Percentiles rank a stretch among this genome's conserved stretches.
phyloP scores from a whole-genome alignment of 2,113 vertebrate species.

The Solea solea region DNA sequence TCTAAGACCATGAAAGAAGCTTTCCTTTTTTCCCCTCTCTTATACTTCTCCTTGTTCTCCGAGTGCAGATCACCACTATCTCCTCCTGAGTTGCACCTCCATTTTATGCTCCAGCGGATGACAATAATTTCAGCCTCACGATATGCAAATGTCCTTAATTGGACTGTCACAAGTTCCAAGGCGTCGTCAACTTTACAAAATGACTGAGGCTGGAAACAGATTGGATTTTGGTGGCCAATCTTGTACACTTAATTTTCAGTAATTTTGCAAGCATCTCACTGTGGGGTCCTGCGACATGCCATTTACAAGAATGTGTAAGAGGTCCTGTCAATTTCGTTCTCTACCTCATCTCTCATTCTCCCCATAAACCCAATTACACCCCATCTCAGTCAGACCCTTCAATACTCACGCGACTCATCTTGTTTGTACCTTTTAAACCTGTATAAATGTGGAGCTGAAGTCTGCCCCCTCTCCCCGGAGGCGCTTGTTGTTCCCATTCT shows the following conservation, averaged over 20 bases:
- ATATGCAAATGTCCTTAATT: constrained; percentile 81
- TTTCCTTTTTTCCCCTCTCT: background rate
- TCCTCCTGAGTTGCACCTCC: constrained; percentile 54
- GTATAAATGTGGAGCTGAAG: constrained; percentile 25
- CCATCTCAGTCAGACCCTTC: constrained; percentile 34
- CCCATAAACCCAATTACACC: constrained; percentile 40
- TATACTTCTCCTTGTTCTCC: constrained; percentile 5
- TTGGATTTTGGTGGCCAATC: constrained; percentile 74
- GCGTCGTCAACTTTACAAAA: constrained; percentile 70
- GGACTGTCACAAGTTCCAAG: constrained; percentile 76
- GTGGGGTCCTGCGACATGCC: constrained; percentile 42
- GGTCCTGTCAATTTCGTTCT: constrained; percentile 31
- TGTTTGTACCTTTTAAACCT: constrained; percentile 54
- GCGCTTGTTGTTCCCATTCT: constrained; percentile 51
- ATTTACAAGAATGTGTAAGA: constrained; percentile 48
- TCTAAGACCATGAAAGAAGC: constrained; percentile 5
- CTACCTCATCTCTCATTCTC: constrained; percentile 27
- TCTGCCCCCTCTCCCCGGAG: constrained; percentile 6
- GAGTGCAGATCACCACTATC: constrained; percentile 54
- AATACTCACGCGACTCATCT: constrained; percentile 28
- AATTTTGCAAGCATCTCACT: constrained; percentile 54
- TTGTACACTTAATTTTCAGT: constrained; percentile 73
- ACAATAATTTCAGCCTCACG: constrained; percentile 74
- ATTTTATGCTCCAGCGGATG: constrained; percentile 76
- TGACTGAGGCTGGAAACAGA: constrained; percentile 71